Evolutionary conservation across 2,113 vertebrate species (phyloP), one percentile per base, ranked within the genome.

Genomic region (Ardeotis arabs): DNA sequence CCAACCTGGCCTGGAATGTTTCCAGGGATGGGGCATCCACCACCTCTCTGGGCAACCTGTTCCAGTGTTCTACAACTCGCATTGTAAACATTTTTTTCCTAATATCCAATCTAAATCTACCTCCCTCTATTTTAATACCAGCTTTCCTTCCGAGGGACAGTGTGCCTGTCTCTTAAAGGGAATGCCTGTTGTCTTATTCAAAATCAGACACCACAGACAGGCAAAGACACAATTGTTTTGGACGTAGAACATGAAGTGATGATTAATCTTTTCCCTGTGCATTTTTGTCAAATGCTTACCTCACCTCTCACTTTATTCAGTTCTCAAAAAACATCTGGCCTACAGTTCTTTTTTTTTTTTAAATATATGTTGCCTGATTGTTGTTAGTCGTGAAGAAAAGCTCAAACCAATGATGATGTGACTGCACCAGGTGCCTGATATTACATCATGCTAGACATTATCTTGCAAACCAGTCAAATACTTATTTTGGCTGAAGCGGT

Each of bases 291-390:
- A 98, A 98, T 81, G 95, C 98, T 99, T 98, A 98, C 98, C 98
- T 99, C 98, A 98, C 97, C 97, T 98, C 98, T 95, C 97, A 98
- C 96, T 98, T 98, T 97, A 98, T 98, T 98, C 98, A 98, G 97
- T 98, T 98, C 98, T 99, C 97, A 98, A 98, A 99, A 97, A 98
- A 98, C 99, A 99, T 99, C 98, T 99, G 99, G 98, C 95, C 94
- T 95, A 97, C 97, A 98, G 98, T 97, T 98, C 96, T 96, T 97
- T 94, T 17, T 25, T 41, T 47, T 5, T 67, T 85, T 89, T 74
- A 13, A 96, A 97, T 96, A 96, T 96, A 96, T 88, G 89, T 98
- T 98, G 98, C 98, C 97, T 98, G 97, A 98, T 98, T 97, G 96
- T 97, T 96, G 87, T 96, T 97, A 97, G 70, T 97, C 89, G 90